Evolutionary conservation across 2,888 invertebrate species (phyloP), one percentile per base, ranked within the genome.

Genomic region (Alsophila aescularia): DNA sequence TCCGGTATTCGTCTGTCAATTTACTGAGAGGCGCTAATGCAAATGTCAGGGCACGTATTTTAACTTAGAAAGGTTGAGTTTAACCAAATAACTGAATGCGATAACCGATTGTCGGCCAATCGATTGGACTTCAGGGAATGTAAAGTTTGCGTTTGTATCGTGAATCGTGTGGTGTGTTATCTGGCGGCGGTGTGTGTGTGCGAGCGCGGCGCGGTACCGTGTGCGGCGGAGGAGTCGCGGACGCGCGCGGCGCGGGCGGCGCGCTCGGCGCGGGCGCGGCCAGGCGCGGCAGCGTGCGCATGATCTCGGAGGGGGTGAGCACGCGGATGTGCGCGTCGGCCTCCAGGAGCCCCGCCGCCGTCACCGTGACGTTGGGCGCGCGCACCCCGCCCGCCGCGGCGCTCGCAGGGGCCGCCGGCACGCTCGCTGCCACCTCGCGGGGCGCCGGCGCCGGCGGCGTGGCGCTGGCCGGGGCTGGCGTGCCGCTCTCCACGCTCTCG

Each of bases 261-360:
- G 60, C 0, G 67, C 73, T 71, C 70, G 75, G 64, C 69, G 66
- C 70, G 64, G 71, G 94, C 94, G 94, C 94, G 88, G 94, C 94
- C 90, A 96, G 94, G 89, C 96, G 95, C 87, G 96, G 96, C 92
- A 96, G 94, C 85, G 96, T 96, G 94, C 96, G 95, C 96, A 96
- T 96, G 90, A 96, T 96, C 94, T 96, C 96, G 76, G 96, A 96
- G 79, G 96, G 96, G 79, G 96, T 96, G 87, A 96, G 94, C 92
- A 96, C 96, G 88, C 96, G 95, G 90, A 96, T 96, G 92, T 96
- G 96, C 91, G 96, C 96, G 92, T 96, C 96, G 71, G 91, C 90
- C 86, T 90, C 87, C 83, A 91, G 89, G 82, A 90, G 85, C 82
- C 92, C 92, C 83, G 90, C 91, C 72, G 94, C 93, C 90, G 94